Base-by-base conservation (phyloP, 2,113 vertebrate genomes). In the Pomatostomus ruficeps region DNA sequence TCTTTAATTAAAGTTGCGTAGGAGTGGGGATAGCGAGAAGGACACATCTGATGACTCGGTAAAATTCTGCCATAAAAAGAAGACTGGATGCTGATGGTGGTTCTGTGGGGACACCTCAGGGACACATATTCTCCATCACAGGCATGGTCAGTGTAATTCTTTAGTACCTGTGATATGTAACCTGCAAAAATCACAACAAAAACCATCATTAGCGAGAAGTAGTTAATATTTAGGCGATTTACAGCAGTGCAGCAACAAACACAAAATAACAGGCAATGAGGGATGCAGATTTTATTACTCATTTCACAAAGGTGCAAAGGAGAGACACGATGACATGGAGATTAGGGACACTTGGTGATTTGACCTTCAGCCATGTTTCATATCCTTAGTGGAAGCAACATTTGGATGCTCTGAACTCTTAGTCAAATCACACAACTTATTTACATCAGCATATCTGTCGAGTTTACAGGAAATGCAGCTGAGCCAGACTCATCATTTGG, bases 1-100 rank as follows among this genome's bases (percentile, higher is more conserved):
- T 98, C 98, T 95, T 98, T 98, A 74, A 92, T 76, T 87, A 95
- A 59, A 48, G 96, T 97, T 57, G 97, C 95, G 58, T 97, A 97
- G 29, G 97, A 90, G 43, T 96, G 97, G 58, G 97, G 95, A 83
- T 97, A 97, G 73, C 98, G 98, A 51, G 98, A 96, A 54, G 98
- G 98, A 79, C 99, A 99, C 93, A 98, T 98, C 48, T 98, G 97
- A 45, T 97, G 98, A 43, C 98, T 98, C 45, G 98, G 96, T 62
- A 98, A 95, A 96, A 91, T 98, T 52, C 98, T 97, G 65, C 99
- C 98, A 6, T 99, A 99, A 97, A 99, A 99, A 36, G 99, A 98
- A 15, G 98, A 98, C 79, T 99, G 99, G 96, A 99, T 97, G 45
- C 98, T 98, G 97, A 99, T 98, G 94, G 98, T 98, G 65, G 99